Conservation (phyloP, 2,797 vertebrate species). For the Hoplostethus mediterraneus region DNA sequence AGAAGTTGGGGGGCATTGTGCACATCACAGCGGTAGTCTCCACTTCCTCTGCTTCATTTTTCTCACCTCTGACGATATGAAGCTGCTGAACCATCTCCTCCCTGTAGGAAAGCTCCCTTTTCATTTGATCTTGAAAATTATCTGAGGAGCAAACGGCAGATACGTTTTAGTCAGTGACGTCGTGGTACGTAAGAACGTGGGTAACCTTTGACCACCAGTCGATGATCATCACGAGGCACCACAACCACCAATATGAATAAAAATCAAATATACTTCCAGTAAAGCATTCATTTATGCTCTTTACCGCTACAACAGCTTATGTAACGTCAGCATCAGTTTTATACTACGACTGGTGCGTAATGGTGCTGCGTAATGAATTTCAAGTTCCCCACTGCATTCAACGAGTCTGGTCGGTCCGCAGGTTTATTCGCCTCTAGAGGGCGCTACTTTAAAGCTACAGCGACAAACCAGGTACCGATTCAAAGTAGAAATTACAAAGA, state of each 20-base stretch:
- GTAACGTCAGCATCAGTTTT: too few species aligned
- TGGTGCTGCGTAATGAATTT: too few species aligned
- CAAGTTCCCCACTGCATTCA: too few species aligned
- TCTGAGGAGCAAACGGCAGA: constrained; percentile 82
- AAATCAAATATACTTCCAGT: background rate
- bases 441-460: constrained; percentile 50
- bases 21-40: constrained; percentile 2
- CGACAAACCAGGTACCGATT: background rate
- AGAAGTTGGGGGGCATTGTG: background rate
- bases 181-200: too few species aligned
- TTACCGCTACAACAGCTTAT: background rate
- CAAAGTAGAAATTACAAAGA: background rate
- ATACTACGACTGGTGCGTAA: too few species aligned
- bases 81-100: constrained; percentile 99
- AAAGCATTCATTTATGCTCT: background rate
- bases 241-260: background rate
- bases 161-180: constrained; percentile 17
- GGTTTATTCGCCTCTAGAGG: constrained; percentile 9
- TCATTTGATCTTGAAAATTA: constrained; percentile 99
- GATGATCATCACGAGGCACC: background rate
- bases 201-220: too few species aligned
- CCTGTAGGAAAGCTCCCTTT: constrained; percentile 96
- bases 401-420: background rate
- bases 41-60: constrained; percentile 58
- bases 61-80: constrained; percentile 97